Evolutionary conservation across 2,888 invertebrate species (phyloP).

Genomic region (Phanerotoma sp.): DNA sequence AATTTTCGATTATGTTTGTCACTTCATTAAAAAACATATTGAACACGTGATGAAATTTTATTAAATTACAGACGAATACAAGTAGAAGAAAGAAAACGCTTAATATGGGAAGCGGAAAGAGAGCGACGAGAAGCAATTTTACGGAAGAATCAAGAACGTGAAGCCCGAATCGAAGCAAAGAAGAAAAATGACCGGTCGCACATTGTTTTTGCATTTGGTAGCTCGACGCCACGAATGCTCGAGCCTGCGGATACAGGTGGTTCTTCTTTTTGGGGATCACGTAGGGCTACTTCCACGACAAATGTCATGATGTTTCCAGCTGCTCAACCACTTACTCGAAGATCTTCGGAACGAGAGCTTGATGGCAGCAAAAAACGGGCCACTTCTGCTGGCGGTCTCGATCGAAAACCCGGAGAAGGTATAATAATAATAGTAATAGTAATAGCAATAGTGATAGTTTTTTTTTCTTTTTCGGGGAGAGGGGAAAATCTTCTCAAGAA

Average conservation of each 20-base stretch:
- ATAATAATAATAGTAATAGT: conserved; percentile 23
- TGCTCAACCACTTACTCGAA: conserved; percentile 73
- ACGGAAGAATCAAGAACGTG: conserved; percentile 82
- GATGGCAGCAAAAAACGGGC: conserved; percentile 76
- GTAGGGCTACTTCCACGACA: conserved; percentile 87
- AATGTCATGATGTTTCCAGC: conserved; percentile 77
- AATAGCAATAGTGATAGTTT: conserved; percentile 21
- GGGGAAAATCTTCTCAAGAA: too few relatives aligned
- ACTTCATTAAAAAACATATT: neutral
- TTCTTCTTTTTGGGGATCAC: conserved; percentile 78
- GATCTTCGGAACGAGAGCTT: conserved; percentile 82
- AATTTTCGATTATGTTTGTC: conserved; percentile 1
- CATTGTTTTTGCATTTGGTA: conserved; percentile 85
- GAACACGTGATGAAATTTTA: too few relatives aligned
- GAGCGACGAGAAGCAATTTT: conserved; percentile 84
- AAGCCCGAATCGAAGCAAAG: conserved; percentile 78
- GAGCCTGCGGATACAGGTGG: conserved; percentile 79
- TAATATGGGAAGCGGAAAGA: conserved; percentile 86
- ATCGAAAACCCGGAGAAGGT: conserved; percentile 68
- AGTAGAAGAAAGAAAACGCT: conserved; percentile 87
- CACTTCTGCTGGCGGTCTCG: conserved; percentile 72
- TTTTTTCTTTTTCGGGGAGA: conserved; percentile 16
- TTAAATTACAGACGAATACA: conserved; percentile 53
- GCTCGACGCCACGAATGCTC: conserved; percentile 84
- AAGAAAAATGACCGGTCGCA: conserved; percentile 74